Evolutionary conservation across 2,797 vertebrate genomes (phyloP).

Genomic region (Acrossocheilus wenchowensis): DNA sequence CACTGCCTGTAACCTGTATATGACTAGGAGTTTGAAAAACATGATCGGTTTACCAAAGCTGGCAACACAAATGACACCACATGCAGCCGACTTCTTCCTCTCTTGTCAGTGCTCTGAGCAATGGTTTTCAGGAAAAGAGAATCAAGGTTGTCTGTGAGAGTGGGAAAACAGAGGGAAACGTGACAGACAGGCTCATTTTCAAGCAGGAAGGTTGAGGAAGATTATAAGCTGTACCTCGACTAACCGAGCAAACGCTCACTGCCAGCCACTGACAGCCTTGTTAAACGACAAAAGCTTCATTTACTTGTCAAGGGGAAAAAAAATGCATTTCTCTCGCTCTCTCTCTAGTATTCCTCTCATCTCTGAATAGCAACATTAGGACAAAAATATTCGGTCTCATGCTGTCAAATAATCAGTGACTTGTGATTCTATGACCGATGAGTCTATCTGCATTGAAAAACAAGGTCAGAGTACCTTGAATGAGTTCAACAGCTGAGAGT

Average conservation of each 20-base stretch:
- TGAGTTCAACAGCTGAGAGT: neutral
- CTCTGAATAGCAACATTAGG: conserved; percentile 15
- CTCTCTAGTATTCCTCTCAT: conserved; percentile 1
- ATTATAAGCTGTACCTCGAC: conserved; percentile 34
- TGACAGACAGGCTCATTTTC: conserved; percentile 43
- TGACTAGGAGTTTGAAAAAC: neutral
- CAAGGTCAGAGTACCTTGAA: neutral
- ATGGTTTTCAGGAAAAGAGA: conserved; percentile 17
- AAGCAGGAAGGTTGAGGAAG: conserved; percentile 37
- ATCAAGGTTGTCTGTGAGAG: conserved; percentile 42
- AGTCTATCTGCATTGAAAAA: conserved; percentile 9
- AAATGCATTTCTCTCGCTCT: neutral
- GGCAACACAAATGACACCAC: neutral
- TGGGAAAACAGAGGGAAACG: conserved; percentile 10
- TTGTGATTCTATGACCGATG: neutral
- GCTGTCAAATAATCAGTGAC: conserved; percentile 25
- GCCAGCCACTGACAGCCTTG: conserved; percentile 13
- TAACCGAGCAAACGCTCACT: conserved; percentile 22
- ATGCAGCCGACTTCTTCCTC: neutral
- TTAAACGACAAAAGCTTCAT: conserved; percentile 47
- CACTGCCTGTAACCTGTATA: neutral
- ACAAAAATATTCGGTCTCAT: conserved; percentile 9
- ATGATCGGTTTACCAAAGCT: conserved; percentile 20
- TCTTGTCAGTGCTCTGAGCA: conserved; percentile 27
- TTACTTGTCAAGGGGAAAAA: conserved; percentile 42